Percentiles rank a stretch among this genome's conserved stretches.
phyloP scores from a whole-genome alignment of 2,113 vertebrate species.

The Melanostigma gelatinosum region DNA sequence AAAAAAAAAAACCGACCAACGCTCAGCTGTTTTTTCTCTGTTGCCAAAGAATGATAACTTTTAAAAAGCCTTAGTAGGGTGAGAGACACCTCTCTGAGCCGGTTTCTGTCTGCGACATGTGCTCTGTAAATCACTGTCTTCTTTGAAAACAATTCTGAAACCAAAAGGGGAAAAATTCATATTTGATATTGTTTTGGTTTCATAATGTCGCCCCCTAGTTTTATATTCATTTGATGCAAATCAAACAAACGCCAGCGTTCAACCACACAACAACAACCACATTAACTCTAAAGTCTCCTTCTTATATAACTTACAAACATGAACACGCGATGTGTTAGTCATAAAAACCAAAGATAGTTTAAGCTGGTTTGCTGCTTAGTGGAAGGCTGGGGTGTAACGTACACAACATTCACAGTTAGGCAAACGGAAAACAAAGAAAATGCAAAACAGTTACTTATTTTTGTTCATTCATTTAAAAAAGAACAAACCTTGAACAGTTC shows the following conservation, averaged over 20 bases:
- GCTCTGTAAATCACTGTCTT: neutral
- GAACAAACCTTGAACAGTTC: too few species aligned
- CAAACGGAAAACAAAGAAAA: neutral
- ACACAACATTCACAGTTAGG: neutral
- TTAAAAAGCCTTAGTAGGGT: slow-evolving; percentile 17
- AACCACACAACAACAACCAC: too few species aligned
- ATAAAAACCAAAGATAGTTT: too few species aligned
- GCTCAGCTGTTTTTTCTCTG: slow-evolving; percentile 24
- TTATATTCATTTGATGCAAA: neutral
- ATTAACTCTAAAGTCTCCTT: too few species aligned
- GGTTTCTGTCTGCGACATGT: neutral
- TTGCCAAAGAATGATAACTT: slow-evolving; percentile 51
- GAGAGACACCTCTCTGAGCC: slow-evolving; percentile 6
- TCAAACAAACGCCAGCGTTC: too few species aligned
- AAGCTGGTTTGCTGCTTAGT: too few species aligned
- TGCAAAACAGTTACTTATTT: neutral
- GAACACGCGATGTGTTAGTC: too few species aligned
- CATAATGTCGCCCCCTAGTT: neutral
- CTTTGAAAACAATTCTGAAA: neutral
- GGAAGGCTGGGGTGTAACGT: neutral
- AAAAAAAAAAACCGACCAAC: slow-evolving; percentile 4
- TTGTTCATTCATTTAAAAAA: too few species aligned
- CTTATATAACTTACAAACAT: too few species aligned
- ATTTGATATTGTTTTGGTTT: neutral
- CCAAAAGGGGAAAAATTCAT: neutral